Percentiles rank a stretch among this genome's conserved stretches.
Evolutionary conservation across 2,113 vertebrate species (phyloP).

Genomic region (Cottus gobio): DNA sequence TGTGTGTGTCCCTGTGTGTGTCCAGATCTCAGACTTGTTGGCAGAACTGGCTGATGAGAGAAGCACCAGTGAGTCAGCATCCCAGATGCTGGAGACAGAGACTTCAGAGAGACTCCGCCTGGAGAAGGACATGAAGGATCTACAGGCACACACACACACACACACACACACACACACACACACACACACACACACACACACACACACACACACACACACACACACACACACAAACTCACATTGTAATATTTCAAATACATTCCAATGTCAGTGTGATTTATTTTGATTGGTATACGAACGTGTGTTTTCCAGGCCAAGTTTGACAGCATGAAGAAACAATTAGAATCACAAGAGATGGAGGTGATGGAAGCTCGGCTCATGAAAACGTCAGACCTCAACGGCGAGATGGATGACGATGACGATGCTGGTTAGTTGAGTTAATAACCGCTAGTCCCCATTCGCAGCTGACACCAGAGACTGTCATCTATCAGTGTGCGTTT

Average conservation of each 20-base stretch:
- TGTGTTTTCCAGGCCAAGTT: slow-evolving; percentile 87
- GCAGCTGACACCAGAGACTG: not conserved
- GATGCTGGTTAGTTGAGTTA: slow-evolving; percentile 81
- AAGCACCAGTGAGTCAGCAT: slow-evolving; percentile 94
- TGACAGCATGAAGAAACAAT: slow-evolving; percentile 91
- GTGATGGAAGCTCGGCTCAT: slow-evolving; percentile 96
- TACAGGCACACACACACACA: slow-evolving; percentile 85
- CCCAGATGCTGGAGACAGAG: slow-evolving; percentile 94
- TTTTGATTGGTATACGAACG: not conserved
- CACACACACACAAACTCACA: not conserved
- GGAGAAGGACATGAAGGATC: slow-evolving; percentile 95
- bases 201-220: slow-evolving; percentile 14
- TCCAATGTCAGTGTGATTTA: not conserved
- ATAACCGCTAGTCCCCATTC: not conserved
- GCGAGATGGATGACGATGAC: slow-evolving; percentile 89
- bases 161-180: slow-evolving; percentile 16
- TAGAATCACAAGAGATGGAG: slow-evolving; percentile 96
- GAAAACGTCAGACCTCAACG: slow-evolving; percentile 91
- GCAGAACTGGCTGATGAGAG: slow-evolving; percentile 96
- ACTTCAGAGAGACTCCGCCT: slow-evolving; percentile 91
- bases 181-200: slow-evolving; percentile 45
- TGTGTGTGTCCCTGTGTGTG: slow-evolving; percentile 26
- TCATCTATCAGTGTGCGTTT: no score
- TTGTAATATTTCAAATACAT: not conserved
- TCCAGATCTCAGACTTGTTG: slow-evolving; percentile 92